Base-by-base conservation (phyloP, 2,888 invertebrate species). In the Choreutis nemorana region DNA sequence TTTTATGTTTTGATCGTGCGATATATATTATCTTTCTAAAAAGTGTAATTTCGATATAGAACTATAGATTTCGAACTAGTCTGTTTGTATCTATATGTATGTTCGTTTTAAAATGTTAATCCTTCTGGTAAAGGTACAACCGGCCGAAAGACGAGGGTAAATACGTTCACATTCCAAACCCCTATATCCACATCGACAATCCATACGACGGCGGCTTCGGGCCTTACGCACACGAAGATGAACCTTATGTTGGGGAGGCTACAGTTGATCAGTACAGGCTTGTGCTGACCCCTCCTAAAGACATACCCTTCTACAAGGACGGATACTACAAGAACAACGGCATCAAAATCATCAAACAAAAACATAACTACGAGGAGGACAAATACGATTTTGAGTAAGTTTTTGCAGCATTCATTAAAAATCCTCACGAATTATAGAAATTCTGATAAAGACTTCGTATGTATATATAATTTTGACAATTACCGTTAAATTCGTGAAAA, bases 301-400 rank as follows among this genome's bases (percentile, higher is more conserved):
- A 75, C 24, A 48, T 52, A 27, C 79, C 79, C 2, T 79, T 55
- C 58, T 79, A 72, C 49, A 75, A 75, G 35, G 67, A 72, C 6
- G 79, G 80, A 1, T 78, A 78, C 42, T 80, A 80, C 54, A 70
- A 55, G 51, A 80, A 80, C 47, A 80, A 80, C 29, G 80, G 80
- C 1, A 80, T 80, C 42, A 79, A 75, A 48, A 80, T 80, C 51
- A 57, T 80, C 35, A 68, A 57, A 9, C 80, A 80, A 38, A 66
- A 70, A 30, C 78, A 78, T 36, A 70, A 71, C 45, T 75, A 79
- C 45, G 58, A 75, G 1, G 78, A 79, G 28, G 72, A 78, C 36
- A 80, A 73, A 63, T 80, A 78, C 49, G 78, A 79, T 47, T 80
- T 78, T 49, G 58, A 72, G 80, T 80, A 37, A 79, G 80, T 71